Percentiles rank a stretch among this genome's conserved stretches.
Evolutionary conservation across 2,113 vertebrate species (phyloP).

Genomic region (Abramis brama): DNA sequence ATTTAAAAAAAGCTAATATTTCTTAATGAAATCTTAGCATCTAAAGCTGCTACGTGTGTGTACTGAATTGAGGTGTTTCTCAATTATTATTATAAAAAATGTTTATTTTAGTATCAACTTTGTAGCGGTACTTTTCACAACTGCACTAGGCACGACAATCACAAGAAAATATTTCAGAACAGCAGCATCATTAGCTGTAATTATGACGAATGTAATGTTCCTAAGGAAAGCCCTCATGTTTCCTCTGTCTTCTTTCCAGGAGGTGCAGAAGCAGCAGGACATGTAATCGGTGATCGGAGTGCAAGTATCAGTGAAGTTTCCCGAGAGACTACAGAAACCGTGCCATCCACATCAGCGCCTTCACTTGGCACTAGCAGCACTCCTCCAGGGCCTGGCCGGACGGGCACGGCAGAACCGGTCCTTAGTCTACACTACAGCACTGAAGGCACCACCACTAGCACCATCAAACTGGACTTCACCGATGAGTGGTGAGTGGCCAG

Average conservation of each 20-base stretch:
- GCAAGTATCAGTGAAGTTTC: neutral
- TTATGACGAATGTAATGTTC: neutral
- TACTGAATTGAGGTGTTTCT: neutral
- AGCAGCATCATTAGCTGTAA: neutral
- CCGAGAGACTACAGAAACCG: conserved; percentile 26
- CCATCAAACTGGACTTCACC: conserved; percentile 97
- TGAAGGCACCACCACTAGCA: conserved; percentile 97
- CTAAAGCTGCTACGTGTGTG: neutral
- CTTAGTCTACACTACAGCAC: conserved; percentile 98
- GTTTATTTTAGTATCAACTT: too few relatives aligned
- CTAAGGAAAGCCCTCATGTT: neutral
- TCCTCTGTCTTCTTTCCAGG: conserved; percentile 74
- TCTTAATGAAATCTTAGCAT: neutral
- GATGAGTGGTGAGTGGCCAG: conserved; percentile 90
- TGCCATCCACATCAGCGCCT: conserved; percentile 22
- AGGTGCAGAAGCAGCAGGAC: conserved; percentile 74
- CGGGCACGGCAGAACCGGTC: conserved; percentile 87
- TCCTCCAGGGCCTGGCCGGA: conserved; percentile 66
- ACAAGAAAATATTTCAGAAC: neutral
- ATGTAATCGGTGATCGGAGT: conserved; percentile 46
- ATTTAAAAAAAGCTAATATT: neutral
- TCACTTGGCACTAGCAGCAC: conserved; percentile 6
- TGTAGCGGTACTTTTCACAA: neutral
- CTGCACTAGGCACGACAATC: neutral
- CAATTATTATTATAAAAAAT: too few relatives aligned